phyloP scores from a whole-genome alignment of 92 coral and sea anemone genomes.

The Montipora capitata region DNA sequence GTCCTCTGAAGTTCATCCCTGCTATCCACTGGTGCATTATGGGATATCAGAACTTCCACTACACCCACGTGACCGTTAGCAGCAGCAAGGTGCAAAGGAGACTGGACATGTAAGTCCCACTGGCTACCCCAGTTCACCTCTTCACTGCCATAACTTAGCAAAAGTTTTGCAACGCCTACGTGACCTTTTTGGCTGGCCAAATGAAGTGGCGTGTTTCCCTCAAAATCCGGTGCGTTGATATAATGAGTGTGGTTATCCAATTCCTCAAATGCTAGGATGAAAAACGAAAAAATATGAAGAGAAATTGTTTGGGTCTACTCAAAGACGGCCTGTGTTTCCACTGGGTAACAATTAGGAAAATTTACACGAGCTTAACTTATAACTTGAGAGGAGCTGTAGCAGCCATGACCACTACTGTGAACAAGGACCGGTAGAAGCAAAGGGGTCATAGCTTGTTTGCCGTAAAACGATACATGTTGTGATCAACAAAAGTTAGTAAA shows the following conservation, averaged over 20 bases:
- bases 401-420: no score
- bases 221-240: constrained; percentile 71
- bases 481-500: no score
- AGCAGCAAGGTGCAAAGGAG: constrained; percentile 92
- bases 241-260: background rate
- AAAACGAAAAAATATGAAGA: background rate
- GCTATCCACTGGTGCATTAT: constrained; percentile 69
- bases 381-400: no score
- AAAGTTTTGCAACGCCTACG: constrained; percentile 55
- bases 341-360: no score
- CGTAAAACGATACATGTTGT: no score
- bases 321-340: no score
- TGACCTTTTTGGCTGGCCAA: constrained; percentile 79
- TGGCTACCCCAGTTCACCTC: constrained; percentile 62
- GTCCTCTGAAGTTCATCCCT: constrained; percentile 73
- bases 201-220: constrained; percentile 72
- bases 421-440: no score
- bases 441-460: no score
- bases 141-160: constrained; percentile 77
- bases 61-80: constrained; percentile 74
- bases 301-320: no score
- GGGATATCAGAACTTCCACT: constrained; percentile 68
- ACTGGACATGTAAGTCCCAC: constrained; percentile 33
- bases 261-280: constrained; percentile 1
- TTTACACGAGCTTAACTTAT: no score